Conservation (phyloP, 1,140 invertebrate species). For the Cheumatopsyche charites region DNA sequence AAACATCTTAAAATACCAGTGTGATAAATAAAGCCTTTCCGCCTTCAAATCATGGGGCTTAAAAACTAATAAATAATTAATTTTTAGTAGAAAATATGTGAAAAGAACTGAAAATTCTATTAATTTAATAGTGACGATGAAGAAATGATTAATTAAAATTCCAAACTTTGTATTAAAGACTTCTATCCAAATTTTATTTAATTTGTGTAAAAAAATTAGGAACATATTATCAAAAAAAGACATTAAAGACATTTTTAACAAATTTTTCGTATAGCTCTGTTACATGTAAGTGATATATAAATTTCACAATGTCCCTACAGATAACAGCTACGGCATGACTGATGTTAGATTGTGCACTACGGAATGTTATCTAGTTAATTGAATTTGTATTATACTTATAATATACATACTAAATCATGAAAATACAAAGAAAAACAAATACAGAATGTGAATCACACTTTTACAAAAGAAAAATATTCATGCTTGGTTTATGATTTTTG, state of each 20-base stretch:
- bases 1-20: conserved; percentile 31
- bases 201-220: conserved; percentile 27
- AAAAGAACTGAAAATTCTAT: conserved; percentile 22
- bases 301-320: conserved; percentile 5
- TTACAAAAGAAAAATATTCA: conserved; percentile 52
- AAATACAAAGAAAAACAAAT: conserved; percentile 56
- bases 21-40: conserved; percentile 42
- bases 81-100: conserved; percentile 27
- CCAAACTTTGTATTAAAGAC: conserved; percentile 9
- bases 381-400: conserved; percentile 37
- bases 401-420: background rate
- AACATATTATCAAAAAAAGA: conserved; percentile 32
- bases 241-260: conserved; percentile 47
- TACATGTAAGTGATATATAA: conserved; percentile 22
- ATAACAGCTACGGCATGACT: conserved; percentile 25
- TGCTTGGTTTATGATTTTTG: too few species aligned
- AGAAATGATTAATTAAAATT: conserved; percentile 21
- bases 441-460: conserved; percentile 57
- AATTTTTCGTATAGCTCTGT: conserved; percentile 42
- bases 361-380: conserved; percentile 44
- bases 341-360: conserved; percentile 27
- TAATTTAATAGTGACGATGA: conserved; percentile 16
- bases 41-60: conserved; percentile 33
- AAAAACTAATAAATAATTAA: conserved; percentile 28
- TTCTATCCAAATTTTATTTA: conserved; percentile 22